Evolutionary conservation across 37 sponge, comb jelly and placozoan species (phyloP), one percentile per base, ranked within the genome.

Genomic region (Oopsacas minuta): DNA sequence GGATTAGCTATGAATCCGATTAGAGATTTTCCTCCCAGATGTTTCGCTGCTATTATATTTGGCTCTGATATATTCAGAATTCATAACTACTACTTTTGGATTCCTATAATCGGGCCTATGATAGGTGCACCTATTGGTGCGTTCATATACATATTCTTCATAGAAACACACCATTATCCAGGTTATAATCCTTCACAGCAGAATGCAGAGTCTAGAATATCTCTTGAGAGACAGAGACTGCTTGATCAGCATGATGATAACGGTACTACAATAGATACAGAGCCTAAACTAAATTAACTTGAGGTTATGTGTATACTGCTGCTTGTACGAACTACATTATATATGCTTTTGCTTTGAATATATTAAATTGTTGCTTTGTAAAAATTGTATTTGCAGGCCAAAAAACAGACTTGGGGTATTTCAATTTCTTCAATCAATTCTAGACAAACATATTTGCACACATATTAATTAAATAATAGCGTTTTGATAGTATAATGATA

Each of bases 1-100:
- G 94, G 94, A 38, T 88, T 88, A 81, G 92, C 92, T 52, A 89
- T 94, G 61, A 94, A 94, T 69, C 94, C 94, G 37, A 92, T 92
- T 39, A 81, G 94, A 52, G 94, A 94, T 81, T 83, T 94, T 51
- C 87, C 89, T 35, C 94, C 94, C n/a, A 39, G 94, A 17, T 23
- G 92, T 17, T 90, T 87, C 86, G 90, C 94, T 12, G 86, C 88
- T 0, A 87, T 91, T 37, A 7, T 61, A 25, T 94, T 90, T 88
- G 92, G 91, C 35, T 0, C 82, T 0, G 87, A 90, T 23, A 86
- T 90, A 49, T 90, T 92, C 75, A n/a, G 75, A 20, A 5, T 61
- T 25, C 75, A 61, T 34, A 34, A 61, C 28, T 61, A 61, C 22
- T 61, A 61, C 75, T 61, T 61, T 88, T 94, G 94, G 94, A 84